A percentile compares a stretch with the other conserved stretches of the same genome.
These are phyloP conservation scores for Sebastes hubbsi DNA, from an alignment of 2,797 vertebrate genomes.

Conservation along the genomic window DNA sequence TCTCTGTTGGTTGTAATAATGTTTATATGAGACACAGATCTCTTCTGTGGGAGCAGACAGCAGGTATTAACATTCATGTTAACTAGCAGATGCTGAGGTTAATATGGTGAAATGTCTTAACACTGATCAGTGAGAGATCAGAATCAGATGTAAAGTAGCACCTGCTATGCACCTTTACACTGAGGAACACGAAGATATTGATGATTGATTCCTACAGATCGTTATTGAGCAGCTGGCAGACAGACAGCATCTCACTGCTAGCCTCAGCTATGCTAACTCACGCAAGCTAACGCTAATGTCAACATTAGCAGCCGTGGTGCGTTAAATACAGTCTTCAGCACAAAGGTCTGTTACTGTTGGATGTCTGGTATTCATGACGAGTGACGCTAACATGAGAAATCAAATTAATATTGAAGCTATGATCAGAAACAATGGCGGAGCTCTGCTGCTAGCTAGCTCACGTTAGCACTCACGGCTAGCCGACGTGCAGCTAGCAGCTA, in stretches of 20 bases:
- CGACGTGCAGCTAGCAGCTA: not conserved
- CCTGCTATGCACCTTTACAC: fast-evolving
- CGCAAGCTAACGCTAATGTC: not conserved
- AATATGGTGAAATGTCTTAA: not conserved
- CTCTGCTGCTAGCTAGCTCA: not conserved
- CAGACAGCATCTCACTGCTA: not conserved
- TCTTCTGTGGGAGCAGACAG: not conserved
- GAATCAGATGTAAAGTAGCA: not conserved
- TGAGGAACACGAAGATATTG: too few species aligned
- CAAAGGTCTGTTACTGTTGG: fast-evolving
- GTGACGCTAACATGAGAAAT: fast-evolving
- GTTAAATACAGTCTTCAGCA: not conserved
- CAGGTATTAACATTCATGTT: too few species aligned
- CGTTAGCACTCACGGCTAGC: not conserved
- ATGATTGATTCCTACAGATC: too few species aligned
- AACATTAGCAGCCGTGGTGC: not conserved
- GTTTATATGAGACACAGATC: fast-evolving
- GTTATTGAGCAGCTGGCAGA: not conserved
- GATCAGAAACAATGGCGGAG: not conserved
- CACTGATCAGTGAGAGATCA: fast-evolving
- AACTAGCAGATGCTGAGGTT: not conserved
- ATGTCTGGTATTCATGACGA: too few species aligned
- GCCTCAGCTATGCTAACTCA: not conserved
- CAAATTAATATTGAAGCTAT: fast-evolving
- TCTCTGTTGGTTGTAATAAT: not conserved